Base-by-base conservation (phyloP, 2,888 invertebrate genomes). In the Nebria brevicollis region DNA sequence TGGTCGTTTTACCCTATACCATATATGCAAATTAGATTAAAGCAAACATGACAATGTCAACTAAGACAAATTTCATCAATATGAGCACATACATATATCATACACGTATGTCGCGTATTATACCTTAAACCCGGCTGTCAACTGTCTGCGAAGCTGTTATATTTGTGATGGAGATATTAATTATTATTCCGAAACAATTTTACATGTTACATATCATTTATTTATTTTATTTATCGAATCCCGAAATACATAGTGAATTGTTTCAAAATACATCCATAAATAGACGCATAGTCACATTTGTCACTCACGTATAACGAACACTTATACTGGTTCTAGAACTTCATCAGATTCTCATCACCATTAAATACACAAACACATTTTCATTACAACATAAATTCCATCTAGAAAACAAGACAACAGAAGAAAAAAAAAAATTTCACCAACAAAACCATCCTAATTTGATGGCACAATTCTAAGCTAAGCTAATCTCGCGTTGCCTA, bases 391-490 rank as follows among this genome's bases (percentile, higher is more conserved):
- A 8, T 13, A 54, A 13, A 54, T 54, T 54, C 54, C 54, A 54
- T 54, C 13, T 7, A 11, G 54, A 54, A 54, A 34, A 34, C 34
- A 34, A 34, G 5, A 34, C 34, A 34, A 54, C 54, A 54, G 13
- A 54, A 54, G 54, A 54, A 54, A 54, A 54, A 20, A 20, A 54
- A 54, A 8, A 6, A 7, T 54, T 13, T 3, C 8, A 13, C 54
- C 54, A 54, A 13, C 13, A 54, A 13, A 54, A 54, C 54, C 54
- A 54, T 54, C 13, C 54, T 54, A 54, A 54, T 54, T 54, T 54
- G 54, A 54, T 54, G 54, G 54, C 54, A 54, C 54, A 54, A 54
- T 54, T 54, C 54, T 54, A 54, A 54, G 54, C 54, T 54, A 54
- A 54, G 54, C 54, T 54, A 54, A 54, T 54, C 54, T 54, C 7